Conservation (phyloP, 2,113 vertebrate genomes). For the Natator depressus region DNA sequence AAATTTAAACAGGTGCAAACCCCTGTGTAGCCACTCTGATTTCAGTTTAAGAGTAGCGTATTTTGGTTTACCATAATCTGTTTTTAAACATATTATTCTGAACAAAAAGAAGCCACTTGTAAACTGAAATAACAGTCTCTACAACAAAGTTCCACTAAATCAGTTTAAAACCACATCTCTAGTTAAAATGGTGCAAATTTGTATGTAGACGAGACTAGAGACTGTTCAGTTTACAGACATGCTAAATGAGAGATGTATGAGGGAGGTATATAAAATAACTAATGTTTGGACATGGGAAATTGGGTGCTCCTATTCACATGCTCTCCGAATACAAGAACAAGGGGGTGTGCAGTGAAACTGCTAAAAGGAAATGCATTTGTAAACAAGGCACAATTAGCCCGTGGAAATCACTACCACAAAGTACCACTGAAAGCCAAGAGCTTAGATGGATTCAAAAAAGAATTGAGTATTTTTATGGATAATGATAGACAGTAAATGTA, state of each 20-base stretch:
- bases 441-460: neutral
- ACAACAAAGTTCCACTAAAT: neutral
- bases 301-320: accelerated
- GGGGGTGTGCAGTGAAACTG: accelerated
- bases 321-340: accelerated
- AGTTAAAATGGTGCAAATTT: neutral
- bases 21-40: neutral
- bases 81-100: neutral
- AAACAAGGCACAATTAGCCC: neutral
- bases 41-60: neutral
- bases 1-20: neutral
- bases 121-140: neutral
- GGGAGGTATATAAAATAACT: neutral
- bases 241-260: neutral
- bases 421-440: neutral
- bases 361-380: neutral
- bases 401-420: neutral
- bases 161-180: neutral
- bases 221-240: neutral
- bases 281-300: neutral
- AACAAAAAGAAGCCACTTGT: neutral
- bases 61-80: neutral
- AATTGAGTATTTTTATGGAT: neutral
- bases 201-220: neutral
- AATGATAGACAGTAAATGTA: neutral